phyloP scores from a whole-genome alignment of 2,113 vertebrate genomes.

The Notarius lentiginosus region DNA sequence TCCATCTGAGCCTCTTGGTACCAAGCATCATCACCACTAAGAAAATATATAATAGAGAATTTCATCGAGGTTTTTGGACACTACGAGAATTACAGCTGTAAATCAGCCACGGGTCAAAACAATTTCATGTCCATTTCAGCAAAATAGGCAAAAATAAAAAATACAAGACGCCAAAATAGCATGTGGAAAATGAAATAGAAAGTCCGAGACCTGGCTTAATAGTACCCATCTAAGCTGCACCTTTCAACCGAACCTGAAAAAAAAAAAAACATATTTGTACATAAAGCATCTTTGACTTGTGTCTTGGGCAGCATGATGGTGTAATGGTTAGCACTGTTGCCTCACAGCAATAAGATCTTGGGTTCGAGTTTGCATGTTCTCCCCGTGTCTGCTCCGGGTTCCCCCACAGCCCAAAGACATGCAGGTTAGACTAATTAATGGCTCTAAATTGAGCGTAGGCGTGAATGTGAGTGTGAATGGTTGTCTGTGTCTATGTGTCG shows the following conservation, averaged over 20 bases:
- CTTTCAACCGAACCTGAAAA: neutral
- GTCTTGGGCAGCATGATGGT: too few relatives aligned
- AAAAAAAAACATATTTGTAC: neutral
- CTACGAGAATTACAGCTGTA: neutral
- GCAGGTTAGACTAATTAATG: too few relatives aligned
- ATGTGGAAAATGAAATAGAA: neutral
- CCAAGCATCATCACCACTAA: neutral
- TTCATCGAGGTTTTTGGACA: neutral
- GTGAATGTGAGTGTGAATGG: too few relatives aligned
- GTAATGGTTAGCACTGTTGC: too few relatives aligned
- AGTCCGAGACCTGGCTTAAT: neutral
- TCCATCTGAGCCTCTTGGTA: constrained; percentile 28
- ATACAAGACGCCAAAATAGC: neutral
- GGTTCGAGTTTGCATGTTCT: too few relatives aligned
- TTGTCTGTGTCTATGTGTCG: too few relatives aligned
- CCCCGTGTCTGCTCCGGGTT: too few relatives aligned
- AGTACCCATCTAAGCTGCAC: neutral
- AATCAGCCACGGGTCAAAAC: neutral
- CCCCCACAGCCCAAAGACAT: too few relatives aligned
- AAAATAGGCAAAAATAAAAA: neutral
- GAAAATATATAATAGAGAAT: constrained; percentile 1
- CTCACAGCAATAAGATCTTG: too few relatives aligned
- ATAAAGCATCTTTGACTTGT: too few relatives aligned
- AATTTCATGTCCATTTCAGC: neutral
- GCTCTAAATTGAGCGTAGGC: too few relatives aligned